Conservation (phyloP, 2,113 vertebrate species). For the Labeo catla region DNA sequence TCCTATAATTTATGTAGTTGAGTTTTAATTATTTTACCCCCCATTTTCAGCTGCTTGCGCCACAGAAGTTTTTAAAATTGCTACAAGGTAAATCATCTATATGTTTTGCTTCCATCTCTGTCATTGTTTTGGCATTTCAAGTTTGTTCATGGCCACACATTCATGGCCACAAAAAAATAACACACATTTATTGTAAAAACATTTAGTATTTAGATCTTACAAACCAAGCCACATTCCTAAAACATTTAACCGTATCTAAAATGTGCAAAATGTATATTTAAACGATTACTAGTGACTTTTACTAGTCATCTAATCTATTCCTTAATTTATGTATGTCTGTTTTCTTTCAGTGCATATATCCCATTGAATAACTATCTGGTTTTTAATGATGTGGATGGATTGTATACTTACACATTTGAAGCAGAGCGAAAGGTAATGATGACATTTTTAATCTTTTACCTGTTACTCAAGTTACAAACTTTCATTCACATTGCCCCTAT, state of each 20-base stretch:
- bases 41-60: slow-evolving; percentile 86
- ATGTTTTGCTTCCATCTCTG: slow-evolving; percentile 47
- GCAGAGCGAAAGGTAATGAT: not conserved
- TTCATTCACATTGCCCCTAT: no score
- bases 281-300: no score
- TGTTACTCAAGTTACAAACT: no score
- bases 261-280: no score
- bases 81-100: slow-evolving; percentile 83
- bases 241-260: no score
- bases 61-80: slow-evolving; percentile 97
- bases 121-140: slow-evolving; percentile 62
- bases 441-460: not conserved
- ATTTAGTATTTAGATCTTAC: not conserved
- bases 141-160: not conserved
- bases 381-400: slow-evolving; percentile 4
- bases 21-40: not conserved
- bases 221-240: not conserved
- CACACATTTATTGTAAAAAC: no score
- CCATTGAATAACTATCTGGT: not conserved
- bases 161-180: not conserved
- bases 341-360: not conserved
- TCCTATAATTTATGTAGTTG: not conserved
- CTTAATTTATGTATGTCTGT: not conserved
- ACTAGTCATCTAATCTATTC: not conserved
- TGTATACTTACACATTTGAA: not conserved